Conservation (phyloP, 2,797 vertebrate species). For the Todus mexicanus region DNA sequence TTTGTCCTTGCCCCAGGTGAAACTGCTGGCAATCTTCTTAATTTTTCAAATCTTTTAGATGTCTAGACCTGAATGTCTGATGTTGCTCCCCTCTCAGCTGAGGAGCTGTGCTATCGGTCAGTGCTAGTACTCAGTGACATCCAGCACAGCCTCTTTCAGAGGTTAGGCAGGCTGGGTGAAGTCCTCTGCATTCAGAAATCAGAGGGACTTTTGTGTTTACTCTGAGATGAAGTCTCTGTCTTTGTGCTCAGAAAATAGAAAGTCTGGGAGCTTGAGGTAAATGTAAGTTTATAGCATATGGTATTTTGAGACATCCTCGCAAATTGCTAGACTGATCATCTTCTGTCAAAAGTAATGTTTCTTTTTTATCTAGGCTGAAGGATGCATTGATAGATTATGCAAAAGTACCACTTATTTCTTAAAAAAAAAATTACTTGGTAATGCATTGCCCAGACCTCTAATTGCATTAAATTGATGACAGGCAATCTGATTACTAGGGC, state of each 20-base stretch:
- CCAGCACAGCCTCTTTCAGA: background rate
- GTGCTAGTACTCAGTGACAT: background rate
- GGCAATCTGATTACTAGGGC: background rate
- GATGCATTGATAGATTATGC: background rate
- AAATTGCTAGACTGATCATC: background rate
- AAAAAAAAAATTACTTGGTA: background rate
- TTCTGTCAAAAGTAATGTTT: background rate
- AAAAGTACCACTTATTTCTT: background rate
- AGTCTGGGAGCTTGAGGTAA: background rate
- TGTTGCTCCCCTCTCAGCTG: background rate
- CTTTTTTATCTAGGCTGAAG: background rate
- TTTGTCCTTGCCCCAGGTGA: conserved; percentile 5
- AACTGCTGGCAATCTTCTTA: background rate
- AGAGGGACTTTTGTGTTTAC: background rate
- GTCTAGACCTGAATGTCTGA: background rate
- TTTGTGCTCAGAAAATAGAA: background rate
- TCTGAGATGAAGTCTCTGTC: background rate
- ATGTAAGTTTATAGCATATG: background rate
- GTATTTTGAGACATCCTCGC: background rate
- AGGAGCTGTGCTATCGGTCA: background rate
- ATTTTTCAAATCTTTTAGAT: background rate
- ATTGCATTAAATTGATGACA: background rate
- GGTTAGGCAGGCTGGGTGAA: background rate
- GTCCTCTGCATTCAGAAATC: background rate
- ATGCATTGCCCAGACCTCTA: background rate